Percentiles rank a stretch among this genome's conserved stretches.
phyloP scores from a whole-genome alignment of 2,113 vertebrate genomes.

The Coreoperca whiteheadi region DNA sequence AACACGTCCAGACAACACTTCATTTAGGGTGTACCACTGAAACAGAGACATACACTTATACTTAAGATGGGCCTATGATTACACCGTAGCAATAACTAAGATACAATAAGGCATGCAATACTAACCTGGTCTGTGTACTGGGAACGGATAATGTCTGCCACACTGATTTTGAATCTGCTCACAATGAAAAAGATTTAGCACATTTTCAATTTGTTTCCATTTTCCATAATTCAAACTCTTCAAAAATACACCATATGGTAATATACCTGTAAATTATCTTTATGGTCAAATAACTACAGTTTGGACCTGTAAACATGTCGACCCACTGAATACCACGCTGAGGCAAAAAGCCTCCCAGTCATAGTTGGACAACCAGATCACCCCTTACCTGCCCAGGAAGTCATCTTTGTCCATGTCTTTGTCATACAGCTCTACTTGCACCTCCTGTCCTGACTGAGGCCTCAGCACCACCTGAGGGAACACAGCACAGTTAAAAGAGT shows the following conservation, averaged over 20 bases:
- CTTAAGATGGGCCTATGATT: not conserved
- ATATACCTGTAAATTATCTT: not conserved
- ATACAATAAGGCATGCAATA: not conserved
- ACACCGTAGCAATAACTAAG: not conserved
- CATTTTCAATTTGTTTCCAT: no score
- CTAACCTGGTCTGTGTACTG: constrained; percentile 80
- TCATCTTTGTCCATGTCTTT: constrained; percentile 94
- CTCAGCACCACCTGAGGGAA: constrained; percentile 85
- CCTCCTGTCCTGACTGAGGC: constrained; percentile 86
- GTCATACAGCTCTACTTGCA: constrained; percentile 90
- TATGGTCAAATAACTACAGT: not conserved
- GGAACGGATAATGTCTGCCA: constrained; percentile 76
- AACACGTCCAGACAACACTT: constrained; percentile 89
- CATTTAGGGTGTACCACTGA: constrained; percentile 90
- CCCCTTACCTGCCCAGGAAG: constrained; percentile 90
- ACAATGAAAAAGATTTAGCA: constrained; percentile 10
- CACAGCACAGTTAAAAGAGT: not conserved
- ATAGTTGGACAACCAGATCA: not conserved
- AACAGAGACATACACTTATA: constrained; percentile 15
- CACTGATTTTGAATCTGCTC: constrained; percentile 71
- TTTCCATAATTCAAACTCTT: not conserved
- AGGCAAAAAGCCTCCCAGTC: not conserved
- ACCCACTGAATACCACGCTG: not conserved
- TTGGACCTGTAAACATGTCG: not conserved
- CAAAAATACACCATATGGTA: not conserved